Percentiles rank a stretch among this genome's conserved stretches.
These are phyloP conservation scores for Cepphus grylle DNA, from an alignment of 2,113 vertebrate genomes.

Conservation along the genomic window DNA sequence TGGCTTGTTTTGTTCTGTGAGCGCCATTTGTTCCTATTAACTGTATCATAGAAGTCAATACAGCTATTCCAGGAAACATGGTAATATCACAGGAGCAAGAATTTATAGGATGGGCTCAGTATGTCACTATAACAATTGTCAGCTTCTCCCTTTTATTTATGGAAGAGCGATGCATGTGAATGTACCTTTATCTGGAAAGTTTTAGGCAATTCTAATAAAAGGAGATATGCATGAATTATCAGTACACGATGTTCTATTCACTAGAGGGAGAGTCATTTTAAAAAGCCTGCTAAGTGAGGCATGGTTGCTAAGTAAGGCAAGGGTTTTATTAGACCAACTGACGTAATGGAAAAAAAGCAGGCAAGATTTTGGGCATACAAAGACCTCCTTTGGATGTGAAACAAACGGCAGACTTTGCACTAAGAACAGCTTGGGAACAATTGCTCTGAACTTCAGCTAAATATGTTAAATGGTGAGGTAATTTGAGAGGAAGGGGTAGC, in stretches of 20 bases:
- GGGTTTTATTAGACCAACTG: constrained; percentile 62
- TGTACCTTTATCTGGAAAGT: constrained; percentile 69
- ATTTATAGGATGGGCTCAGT: constrained; percentile 27
- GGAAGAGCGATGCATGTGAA: constrained; percentile 55
- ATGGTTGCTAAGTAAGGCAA: constrained; percentile 63
- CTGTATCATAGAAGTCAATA: not conserved
- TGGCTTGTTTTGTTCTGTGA: not conserved
- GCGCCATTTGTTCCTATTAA: not conserved
- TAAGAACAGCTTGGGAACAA: not conserved
- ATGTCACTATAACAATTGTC: constrained; percentile 68
- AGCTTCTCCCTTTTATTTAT: constrained; percentile 55
- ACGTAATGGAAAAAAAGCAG: not conserved
- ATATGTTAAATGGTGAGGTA: not conserved
- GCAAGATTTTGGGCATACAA: constrained; percentile 1
- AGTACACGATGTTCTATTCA: constrained; percentile 53
- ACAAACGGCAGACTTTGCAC: not conserved
- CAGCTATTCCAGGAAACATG: constrained; percentile 10
- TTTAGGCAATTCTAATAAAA: constrained; percentile 72
- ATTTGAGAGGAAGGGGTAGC: not conserved
- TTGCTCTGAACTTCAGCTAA: not conserved
- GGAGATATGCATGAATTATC: constrained; percentile 59
- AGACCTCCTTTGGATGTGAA: not conserved
- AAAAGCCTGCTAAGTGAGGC: constrained; percentile 46
- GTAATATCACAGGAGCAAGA: not conserved
- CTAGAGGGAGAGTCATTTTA: constrained; percentile 10